These are phyloP conservation scores for Plutomurus gul DNA, from an alignment of 1,140 invertebrate species.

Conservation along the genomic window DNA sequence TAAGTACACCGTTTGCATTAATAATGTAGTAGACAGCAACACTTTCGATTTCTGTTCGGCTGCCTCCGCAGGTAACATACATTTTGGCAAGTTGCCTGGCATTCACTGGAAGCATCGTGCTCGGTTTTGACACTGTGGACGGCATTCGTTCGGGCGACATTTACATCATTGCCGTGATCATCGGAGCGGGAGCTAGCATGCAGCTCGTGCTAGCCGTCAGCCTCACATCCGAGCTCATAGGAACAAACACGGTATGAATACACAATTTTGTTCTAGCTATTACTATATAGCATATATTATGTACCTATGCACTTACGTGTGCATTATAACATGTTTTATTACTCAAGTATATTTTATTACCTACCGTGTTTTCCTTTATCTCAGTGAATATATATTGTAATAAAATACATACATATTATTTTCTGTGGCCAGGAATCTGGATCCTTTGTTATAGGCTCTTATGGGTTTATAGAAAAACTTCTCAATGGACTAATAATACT, in stretches of 20 bases:
- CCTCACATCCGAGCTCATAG: not conserved
- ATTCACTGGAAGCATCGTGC: slow-evolving; percentile 13
- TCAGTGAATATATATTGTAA: no score
- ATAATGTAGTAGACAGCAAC: no score
- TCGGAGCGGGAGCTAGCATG: not conserved
- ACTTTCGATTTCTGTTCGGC: no score
- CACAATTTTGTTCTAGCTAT: not conserved
- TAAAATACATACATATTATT: not conserved
- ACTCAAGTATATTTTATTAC: no score
- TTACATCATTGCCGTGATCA: not conserved
- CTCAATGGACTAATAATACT: not conserved
- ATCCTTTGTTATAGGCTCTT: not conserved
- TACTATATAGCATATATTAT: not conserved
- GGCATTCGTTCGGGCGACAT: not conserved
- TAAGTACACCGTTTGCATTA: no score
- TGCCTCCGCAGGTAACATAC: no score
- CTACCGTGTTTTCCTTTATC: no score
- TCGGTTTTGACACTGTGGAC: slow-evolving; percentile 14
- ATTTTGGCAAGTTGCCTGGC: slow-evolving; percentile 28
- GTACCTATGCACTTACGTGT: not conserved
- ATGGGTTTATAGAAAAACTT: not conserved
- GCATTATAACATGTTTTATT: no score
- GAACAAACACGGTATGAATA: not conserved
- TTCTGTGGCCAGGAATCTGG: not conserved
- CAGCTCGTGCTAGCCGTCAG: not conserved